phyloP scores from a whole-genome alignment of 2,113 vertebrate species.

The Anser brachyrhynchus region DNA sequence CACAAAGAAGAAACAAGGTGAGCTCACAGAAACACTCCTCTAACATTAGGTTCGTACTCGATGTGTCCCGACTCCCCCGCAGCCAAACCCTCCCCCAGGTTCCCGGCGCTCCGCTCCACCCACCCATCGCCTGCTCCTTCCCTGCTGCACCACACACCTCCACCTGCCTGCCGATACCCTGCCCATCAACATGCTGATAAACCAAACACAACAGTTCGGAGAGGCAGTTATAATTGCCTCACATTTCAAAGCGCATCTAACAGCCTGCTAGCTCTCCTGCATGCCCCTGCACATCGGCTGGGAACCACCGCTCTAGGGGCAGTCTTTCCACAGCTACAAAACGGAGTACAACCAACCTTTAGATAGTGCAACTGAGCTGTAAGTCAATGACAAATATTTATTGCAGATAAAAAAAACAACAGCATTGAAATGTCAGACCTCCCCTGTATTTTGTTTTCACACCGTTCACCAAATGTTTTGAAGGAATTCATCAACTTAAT shows the following conservation, averaged over 20 bases:
- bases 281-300: background rate
- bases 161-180: background rate
- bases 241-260: background rate
- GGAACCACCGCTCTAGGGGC: background rate
- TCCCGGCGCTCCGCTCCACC: background rate
- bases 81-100: background rate
- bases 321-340: background rate
- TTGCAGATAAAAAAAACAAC: background rate
- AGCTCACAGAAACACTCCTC: background rate
- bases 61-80: background rate
- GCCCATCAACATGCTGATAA: background rate
- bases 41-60: background rate
- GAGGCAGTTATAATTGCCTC: background rate
- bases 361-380: background rate
- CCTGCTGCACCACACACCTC: background rate
- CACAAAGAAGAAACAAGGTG: background rate
- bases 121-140: background rate
- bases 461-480: background rate
- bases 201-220: background rate
- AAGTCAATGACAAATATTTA: background rate
- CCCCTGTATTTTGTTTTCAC: background rate
- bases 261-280: background rate
- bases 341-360: background rate
- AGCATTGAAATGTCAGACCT: background rate
- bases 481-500: background rate